Evolutionary conservation across 2,113 vertebrate genomes (phyloP).

Genomic region (Zosterops japonicus): DNA sequence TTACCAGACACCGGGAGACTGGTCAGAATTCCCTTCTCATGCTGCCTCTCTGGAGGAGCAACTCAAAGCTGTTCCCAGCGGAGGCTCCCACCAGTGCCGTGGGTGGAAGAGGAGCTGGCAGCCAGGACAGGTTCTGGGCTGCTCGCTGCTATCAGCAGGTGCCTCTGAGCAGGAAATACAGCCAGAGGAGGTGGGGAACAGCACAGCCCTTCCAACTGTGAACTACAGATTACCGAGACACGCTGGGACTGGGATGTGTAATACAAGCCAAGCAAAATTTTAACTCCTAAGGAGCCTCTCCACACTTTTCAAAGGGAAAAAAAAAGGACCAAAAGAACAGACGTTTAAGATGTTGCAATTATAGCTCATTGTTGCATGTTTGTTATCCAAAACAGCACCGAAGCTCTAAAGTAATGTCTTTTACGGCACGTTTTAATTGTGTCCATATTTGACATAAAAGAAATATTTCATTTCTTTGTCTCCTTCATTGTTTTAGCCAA

Average conservation of each 20-base stretch:
- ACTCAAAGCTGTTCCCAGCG: not conserved
- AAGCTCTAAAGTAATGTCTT: not conserved
- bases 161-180: not conserved
- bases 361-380: not conserved
- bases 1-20: not conserved
- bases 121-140: not conserved
- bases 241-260: not conserved
- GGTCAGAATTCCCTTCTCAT: not conserved
- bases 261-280: not conserved
- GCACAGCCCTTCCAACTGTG: not conserved
- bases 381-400: conserved; percentile 5
- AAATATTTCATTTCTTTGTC: not conserved
- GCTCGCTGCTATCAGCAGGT: conserved; percentile 16
- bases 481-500: not conserved
- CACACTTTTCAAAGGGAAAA: not conserved
- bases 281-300: not conserved
- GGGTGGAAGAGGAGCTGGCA: not conserved
- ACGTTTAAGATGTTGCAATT: not conserved
- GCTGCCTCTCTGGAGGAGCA: not conserved
- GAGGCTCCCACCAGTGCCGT: not conserved
- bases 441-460: conserved; percentile 14
- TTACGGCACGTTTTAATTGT: not conserved
- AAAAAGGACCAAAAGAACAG: not conserved
- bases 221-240: not conserved
- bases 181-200: not conserved